These are phyloP conservation scores for Brachionus koreanus DNA, from an alignment of 1,140 invertebrate genomes.

Conservation along the genomic window DNA sequence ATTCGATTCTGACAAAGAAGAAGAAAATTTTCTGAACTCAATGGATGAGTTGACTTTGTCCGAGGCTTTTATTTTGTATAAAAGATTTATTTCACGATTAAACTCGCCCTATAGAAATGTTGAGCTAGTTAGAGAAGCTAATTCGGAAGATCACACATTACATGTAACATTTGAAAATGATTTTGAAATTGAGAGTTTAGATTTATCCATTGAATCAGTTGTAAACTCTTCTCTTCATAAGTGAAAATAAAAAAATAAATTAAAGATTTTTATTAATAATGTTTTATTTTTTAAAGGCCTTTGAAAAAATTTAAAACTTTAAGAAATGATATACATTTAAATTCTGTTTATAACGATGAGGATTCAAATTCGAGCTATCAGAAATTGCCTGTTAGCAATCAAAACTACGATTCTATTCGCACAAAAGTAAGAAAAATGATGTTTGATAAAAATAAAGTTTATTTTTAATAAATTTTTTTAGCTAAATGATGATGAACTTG, in stretches of 20 bases:
- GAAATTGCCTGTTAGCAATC: background rate
- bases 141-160: background rate
- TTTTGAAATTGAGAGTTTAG: background rate
- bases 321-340: background rate
- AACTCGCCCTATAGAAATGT: background rate
- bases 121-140: background rate
- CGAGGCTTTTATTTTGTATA: background rate
- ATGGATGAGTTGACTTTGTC: background rate
- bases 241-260: background rate
- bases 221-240: background rate
- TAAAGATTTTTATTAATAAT: background rate
- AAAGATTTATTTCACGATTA: conserved; percentile 4
- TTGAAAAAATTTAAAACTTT: background rate
- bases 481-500: background rate
- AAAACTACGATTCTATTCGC: background rate
- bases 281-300: background rate
- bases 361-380: background rate
- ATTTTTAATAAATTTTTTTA: background rate
- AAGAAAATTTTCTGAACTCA: background rate
- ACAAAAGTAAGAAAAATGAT: background rate
- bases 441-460: background rate
- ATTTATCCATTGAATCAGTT: background rate
- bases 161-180: background rate
- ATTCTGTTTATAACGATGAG: background rate
- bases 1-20: background rate